phyloP scores from a whole-genome alignment of 2,113 vertebrate genomes.

The Crotalus helleri region DNA sequence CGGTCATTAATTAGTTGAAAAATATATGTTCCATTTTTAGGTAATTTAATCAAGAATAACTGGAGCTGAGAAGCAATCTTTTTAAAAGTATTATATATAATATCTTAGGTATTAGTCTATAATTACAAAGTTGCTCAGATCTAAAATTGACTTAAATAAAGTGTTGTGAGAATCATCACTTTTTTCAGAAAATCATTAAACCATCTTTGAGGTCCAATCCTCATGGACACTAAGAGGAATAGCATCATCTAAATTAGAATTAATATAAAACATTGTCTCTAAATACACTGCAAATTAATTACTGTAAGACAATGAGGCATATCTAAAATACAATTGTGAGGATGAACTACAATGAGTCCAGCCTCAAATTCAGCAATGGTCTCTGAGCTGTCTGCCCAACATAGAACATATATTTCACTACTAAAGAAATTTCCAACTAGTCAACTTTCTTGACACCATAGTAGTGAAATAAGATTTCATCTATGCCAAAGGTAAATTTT shows the following conservation, averaged over 20 bases:
- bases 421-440: not conserved
- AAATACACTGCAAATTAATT: not conserved
- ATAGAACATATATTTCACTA: not conserved
- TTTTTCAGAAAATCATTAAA: not conserved
- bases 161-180: not conserved
- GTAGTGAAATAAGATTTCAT: not conserved
- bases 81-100: not conserved
- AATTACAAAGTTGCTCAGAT: not conserved
- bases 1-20: not conserved
- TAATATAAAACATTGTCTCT: not conserved
- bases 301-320: not conserved
- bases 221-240: not conserved
- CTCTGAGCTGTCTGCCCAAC: not conserved
- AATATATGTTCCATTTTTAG: not conserved
- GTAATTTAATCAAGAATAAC: not conserved
- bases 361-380: not conserved
- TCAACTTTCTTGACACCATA: not conserved
- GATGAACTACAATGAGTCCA: not conserved
- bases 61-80: not conserved
- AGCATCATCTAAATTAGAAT: not conserved
- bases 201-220: not conserved
- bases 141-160: not conserved
- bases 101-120: not conserved
- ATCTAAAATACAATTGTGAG: not conserved
- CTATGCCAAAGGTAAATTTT: not conserved